These are phyloP conservation scores for Gymnoscopelus braueri DNA, from an alignment of 2,797 vertebrate species.

Conservation along the genomic window DNA sequence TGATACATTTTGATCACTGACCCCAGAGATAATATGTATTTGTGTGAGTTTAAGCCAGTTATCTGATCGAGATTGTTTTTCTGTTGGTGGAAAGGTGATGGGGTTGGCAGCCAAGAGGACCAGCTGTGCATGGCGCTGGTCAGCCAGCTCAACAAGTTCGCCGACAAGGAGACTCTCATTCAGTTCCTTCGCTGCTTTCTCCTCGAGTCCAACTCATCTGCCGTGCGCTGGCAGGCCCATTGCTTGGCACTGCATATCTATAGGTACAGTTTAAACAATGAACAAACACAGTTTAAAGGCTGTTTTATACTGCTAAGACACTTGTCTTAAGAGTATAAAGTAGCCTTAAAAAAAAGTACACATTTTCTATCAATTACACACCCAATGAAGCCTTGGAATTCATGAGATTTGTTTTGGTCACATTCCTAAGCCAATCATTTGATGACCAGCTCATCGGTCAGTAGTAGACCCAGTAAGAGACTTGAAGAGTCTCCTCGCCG, in stretches of 20 bases:
- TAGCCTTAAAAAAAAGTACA: too few relatives aligned
- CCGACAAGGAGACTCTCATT: constrained; percentile 97
- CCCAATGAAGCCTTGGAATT: too few relatives aligned
- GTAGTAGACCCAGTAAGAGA: too few relatives aligned
- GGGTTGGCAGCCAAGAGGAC: constrained; percentile 92
- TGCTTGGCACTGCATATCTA: constrained; percentile 97
- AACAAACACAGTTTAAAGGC: background rate
- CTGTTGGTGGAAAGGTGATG: constrained; percentile 82
- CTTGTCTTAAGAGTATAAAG: too few relatives aligned
- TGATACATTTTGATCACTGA: too few relatives aligned
- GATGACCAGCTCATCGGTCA: too few relatives aligned
- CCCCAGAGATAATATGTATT: too few relatives aligned
- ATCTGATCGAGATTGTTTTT: background rate
- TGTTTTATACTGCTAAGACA: too few relatives aligned
- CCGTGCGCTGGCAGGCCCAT: constrained; percentile 98
- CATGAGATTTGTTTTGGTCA: too few relatives aligned
- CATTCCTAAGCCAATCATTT: too few relatives aligned
- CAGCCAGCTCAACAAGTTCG: constrained; percentile 97
- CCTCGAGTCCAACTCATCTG: constrained; percentile 96
- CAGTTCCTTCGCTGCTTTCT: constrained; percentile 98
- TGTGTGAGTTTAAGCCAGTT: background rate
- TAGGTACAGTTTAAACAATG: constrained; percentile 80
- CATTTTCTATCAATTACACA: background rate
- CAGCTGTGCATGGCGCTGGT: constrained; percentile 96
- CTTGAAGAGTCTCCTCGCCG: too few relatives aligned